Percentiles rank a stretch among this genome's conserved stretches.
Evolutionary conservation across 2,113 vertebrate genomes (phyloP).

Genomic region (Petrocephalus microphthalmus): DNA sequence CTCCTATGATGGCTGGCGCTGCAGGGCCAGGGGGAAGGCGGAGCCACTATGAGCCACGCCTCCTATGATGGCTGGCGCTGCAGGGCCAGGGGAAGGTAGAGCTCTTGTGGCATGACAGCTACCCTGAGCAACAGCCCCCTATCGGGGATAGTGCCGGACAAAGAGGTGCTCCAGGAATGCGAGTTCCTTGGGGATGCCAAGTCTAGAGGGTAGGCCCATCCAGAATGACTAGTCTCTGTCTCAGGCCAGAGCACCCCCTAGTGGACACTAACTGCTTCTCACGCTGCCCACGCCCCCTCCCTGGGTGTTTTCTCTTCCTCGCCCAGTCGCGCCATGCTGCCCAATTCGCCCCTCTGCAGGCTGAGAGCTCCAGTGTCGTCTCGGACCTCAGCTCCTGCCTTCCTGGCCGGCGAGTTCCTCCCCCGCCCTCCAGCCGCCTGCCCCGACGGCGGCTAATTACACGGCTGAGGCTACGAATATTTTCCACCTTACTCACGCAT

Average conservation of each 20-base stretch:
- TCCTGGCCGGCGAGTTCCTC: background rate
- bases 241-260: background rate
- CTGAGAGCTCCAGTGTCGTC: too few relatives aligned
- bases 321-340: background rate
- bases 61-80: too few relatives aligned
- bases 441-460: constrained; percentile 30
- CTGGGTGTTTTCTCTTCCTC: background rate
- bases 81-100: too few relatives aligned
- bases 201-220: background rate
- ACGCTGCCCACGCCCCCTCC: background rate
- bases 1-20: too few relatives aligned
- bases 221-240: background rate
- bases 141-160: background rate
- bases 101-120: too few relatives aligned
- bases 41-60: too few relatives aligned
- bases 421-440: constrained; percentile 10
- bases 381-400: background rate
- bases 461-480: constrained; percentile 30
- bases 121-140: too few relatives aligned
- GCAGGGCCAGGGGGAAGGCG: too few relatives aligned
- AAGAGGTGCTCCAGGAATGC: background rate
- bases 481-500: constrained; percentile 27
- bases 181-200: background rate
- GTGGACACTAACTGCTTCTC: background rate
- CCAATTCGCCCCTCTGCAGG: too few relatives aligned